These are phyloP conservation scores for Abrostola triplasia DNA, from an alignment of 2,888 invertebrate genomes.

Conservation along the genomic window DNA sequence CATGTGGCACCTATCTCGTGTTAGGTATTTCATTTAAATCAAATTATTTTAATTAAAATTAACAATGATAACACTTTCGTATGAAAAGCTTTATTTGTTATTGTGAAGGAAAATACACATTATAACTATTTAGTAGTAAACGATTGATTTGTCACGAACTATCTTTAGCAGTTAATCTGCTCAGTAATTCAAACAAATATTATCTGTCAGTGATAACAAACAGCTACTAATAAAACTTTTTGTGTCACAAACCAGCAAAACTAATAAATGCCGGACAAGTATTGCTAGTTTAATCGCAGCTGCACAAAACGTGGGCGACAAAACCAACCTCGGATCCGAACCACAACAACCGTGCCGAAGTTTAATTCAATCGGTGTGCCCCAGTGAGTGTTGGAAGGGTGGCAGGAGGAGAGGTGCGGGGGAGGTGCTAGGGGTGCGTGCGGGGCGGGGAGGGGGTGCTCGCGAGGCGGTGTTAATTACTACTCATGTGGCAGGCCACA, in stretches of 20 bases:
- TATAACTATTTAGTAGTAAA: no score
- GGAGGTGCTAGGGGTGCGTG: constrained; percentile 46
- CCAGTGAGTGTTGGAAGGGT: constrained; percentile 70
- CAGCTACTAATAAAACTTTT: constrained; percentile 37
- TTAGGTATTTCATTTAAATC: not conserved
- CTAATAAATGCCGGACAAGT: constrained; percentile 83
- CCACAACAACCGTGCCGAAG: constrained; percentile 86
- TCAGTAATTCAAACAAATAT: constrained; percentile 12
- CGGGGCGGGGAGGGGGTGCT: constrained; percentile 57
- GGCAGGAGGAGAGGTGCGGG: constrained; percentile 36
- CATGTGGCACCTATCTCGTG: not conserved
- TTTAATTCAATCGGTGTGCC: constrained; percentile 87
- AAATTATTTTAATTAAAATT: no score
- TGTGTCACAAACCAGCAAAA: constrained; percentile 65
- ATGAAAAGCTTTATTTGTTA: no score
- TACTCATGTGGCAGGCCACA: constrained; percentile 86
- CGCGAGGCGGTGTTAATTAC: constrained; percentile 85
- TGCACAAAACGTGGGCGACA: constrained; percentile 83
- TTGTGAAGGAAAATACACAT: no score
- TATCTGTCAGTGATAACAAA: constrained; percentile 21
- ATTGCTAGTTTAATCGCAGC: constrained; percentile 85
- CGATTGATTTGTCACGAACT: not conserved
- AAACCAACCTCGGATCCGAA: constrained; percentile 83
- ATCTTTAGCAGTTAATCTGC: not conserved
- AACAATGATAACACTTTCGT: no score